phyloP scores from a whole-genome alignment of 1,140 invertebrate species.

The Magallana angulata region DNA sequence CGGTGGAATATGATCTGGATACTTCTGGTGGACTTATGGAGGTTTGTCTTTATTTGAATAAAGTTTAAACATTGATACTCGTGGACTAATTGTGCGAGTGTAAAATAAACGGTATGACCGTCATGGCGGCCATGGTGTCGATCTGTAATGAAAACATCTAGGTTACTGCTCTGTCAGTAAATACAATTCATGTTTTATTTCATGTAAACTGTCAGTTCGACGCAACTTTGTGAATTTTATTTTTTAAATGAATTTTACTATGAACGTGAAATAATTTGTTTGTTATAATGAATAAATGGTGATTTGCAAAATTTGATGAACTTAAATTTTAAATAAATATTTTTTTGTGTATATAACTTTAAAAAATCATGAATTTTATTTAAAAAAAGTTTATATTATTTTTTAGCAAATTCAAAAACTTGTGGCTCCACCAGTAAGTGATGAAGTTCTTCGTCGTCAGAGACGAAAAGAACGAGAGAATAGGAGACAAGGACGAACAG shows the following conservation, averaged over 20 bases:
- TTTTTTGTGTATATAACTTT: no score
- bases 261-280: no score
- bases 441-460: conserved; percentile 81
- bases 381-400: not conserved
- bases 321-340: no score
- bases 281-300: no score
- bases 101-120: conserved; percentile 7
- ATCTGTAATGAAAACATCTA: no score
- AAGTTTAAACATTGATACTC: not conserved
- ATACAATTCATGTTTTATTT: no score
- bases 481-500: conserved; percentile 90
- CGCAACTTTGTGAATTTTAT: no score
- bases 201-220: no score
- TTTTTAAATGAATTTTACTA: no score
- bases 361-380: no score
- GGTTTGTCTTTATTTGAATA: conserved; percentile 76
- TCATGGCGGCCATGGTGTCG: conserved; percentile 42
- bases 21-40: conserved; percentile 85
- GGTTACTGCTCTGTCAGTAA: no score
- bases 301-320: no score
- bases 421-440: conserved; percentile 90
- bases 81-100: not conserved
- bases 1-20: conserved; percentile 83
- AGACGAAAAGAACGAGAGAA: conserved; percentile 85
- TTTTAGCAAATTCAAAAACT: conserved; percentile 91